Evolutionary conservation across 2,113 vertebrate species (phyloP).

Genomic region (Oncorhynchus keta): DNA sequence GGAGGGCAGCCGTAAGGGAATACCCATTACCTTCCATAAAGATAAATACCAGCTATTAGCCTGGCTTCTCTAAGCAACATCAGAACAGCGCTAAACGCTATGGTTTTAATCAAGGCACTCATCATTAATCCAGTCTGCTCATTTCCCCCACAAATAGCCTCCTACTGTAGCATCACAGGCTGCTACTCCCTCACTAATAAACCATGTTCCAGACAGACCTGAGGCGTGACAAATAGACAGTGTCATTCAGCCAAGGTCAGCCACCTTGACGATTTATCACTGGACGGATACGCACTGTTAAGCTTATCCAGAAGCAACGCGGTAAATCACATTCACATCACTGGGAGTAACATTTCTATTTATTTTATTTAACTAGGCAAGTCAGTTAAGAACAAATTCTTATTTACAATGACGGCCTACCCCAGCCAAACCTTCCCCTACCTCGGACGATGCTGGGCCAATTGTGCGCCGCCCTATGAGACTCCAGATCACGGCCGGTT

Average conservation of each 20-base stretch:
- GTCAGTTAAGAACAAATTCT: no score
- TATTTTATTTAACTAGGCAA: no score
- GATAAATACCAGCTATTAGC: slow-evolving; percentile 56
- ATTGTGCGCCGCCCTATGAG: no score
- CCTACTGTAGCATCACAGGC: background rate
- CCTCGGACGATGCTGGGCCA: no score
- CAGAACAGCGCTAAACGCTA: background rate
- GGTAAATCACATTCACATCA: background rate
- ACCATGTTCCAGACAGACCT: slow-evolving; percentile 22
- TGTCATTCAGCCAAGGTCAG: slow-evolving; percentile 42
- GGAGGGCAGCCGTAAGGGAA: background rate
- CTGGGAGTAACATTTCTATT: no score
- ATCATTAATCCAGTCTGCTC: slow-evolving; percentile 33
- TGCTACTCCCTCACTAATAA: slow-evolving; percentile 25
- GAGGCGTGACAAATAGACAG: slow-evolving; percentile 31
- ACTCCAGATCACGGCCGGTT: no score
- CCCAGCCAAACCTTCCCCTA: no score
- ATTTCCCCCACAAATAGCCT: slow-evolving; percentile 5
- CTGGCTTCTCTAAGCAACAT: slow-evolving; percentile 19
- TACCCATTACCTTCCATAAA: slow-evolving; percentile 10
- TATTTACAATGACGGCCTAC: no score
- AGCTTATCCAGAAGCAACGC: slow-evolving; percentile 5
- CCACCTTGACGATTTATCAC: slow-evolving; percentile 10
- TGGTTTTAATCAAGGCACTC: slow-evolving; percentile 40
- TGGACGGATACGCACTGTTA: background rate